Evolutionary conservation across 1,140 invertebrate genomes (phyloP).

Genomic region (Brachionus rubens): DNA sequence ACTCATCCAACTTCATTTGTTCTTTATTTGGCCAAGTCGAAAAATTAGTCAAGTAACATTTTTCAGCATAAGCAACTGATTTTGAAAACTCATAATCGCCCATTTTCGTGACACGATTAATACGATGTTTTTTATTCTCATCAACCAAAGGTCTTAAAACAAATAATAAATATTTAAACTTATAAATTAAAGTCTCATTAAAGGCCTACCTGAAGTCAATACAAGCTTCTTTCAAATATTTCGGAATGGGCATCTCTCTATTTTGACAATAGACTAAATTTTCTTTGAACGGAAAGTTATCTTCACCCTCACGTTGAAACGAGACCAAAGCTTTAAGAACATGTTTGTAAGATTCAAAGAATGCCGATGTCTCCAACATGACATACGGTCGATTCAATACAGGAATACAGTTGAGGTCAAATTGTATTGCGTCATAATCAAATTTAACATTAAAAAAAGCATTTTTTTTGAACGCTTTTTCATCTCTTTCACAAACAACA

Average conservation of each 20-base stretch:
- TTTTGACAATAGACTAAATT: constrained; percentile 51
- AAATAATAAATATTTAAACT: too few species aligned
- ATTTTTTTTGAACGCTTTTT: background rate
- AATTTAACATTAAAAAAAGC: constrained; percentile 28
- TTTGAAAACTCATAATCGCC: too few species aligned
- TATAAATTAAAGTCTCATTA: background rate
- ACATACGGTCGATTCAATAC: background rate
- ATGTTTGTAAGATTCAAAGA: constrained; percentile 62
- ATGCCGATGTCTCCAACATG: constrained; percentile 62
- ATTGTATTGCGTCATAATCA: background rate
- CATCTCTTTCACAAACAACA: constrained; percentile 22
- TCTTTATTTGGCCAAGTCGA: constrained; percentile 52
- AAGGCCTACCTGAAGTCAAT: constrained; percentile 4
- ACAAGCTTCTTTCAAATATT: constrained; percentile 12
- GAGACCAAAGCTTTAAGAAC: constrained; percentile 55
- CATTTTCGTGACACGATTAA: background rate
- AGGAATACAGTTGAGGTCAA: background rate
- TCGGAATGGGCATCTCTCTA: background rate
- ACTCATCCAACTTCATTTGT: constrained; percentile 54
- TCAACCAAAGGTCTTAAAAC: background rate
- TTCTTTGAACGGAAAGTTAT: constrained; percentile 55
- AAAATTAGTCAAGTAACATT: background rate
- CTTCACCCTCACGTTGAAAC: constrained; percentile 19
- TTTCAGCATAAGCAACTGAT: background rate
- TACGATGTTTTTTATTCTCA: background rate